A percentile compares a stretch with the other conserved stretches of the same genome.
These are phyloP conservation scores for Chrysopa pallens DNA, from an alignment of 1,140 invertebrate genomes.

Conservation along the genomic window DNA sequence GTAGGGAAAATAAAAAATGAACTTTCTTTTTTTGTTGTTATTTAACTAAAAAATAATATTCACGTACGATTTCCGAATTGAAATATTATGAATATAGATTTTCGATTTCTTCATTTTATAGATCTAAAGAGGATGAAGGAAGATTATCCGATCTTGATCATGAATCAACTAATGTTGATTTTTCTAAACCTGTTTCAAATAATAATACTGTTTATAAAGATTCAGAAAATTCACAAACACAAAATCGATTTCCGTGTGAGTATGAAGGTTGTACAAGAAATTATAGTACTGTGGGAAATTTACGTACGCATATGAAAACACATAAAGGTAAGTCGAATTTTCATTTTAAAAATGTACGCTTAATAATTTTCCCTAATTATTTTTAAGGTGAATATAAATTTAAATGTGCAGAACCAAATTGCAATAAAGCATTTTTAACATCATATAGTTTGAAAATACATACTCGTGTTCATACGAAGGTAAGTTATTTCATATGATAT, in stretches of 20 bases:
- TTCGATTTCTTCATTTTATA: too few species aligned
- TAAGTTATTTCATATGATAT: neutral
- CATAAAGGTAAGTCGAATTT: constrained; percentile 87
- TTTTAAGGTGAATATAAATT: constrained; percentile 82
- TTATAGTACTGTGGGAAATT: constrained; percentile 86
- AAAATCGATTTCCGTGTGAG: constrained; percentile 63
- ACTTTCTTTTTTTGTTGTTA: too few species aligned
- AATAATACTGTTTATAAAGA: too few species aligned
- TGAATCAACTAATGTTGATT: too few species aligned
- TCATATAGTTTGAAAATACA: constrained; percentile 92
- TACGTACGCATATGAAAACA: constrained; percentile 89
- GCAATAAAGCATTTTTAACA: constrained; percentile 85
- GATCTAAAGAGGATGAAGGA: too few species aligned
- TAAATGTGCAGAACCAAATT: constrained; percentile 70
- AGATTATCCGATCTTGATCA: too few species aligned
- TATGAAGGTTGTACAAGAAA: constrained; percentile 76
- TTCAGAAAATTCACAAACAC: constrained; percentile 28
- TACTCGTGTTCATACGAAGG: constrained; percentile 82
- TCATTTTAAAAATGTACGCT: too few species aligned
- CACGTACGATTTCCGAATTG: too few species aligned
- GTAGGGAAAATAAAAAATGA: too few species aligned
- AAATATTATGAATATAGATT: too few species aligned
- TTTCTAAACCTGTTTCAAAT: too few species aligned
- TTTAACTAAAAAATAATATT: too few species aligned
- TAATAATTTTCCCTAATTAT: constrained; percentile 7